These are phyloP conservation scores for Lutjanus argentimaculatus DNA, from an alignment of 2,797 vertebrate genomes.

Conservation along the genomic window DNA sequence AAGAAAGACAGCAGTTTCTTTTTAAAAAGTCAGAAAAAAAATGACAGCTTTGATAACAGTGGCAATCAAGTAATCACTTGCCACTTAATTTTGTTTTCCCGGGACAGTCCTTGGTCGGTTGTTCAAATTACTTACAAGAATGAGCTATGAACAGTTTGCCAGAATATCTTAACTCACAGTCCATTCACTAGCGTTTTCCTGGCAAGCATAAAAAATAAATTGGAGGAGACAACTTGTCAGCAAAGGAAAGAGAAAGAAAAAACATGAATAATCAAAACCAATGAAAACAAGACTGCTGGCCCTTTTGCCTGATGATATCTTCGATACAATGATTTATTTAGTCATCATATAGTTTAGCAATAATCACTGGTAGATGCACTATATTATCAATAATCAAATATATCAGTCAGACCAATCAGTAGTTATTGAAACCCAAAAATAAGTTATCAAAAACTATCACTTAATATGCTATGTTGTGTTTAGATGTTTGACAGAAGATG, in stretches of 20 bases:
- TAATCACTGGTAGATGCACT: not conserved
- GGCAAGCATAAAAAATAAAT: no score
- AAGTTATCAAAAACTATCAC: slow-evolving; percentile 32
- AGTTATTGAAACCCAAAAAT: not conserved
- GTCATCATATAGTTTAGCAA: not conserved
- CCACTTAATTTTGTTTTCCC: no score
- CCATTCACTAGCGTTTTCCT: no score
- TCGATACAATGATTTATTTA: not conserved
- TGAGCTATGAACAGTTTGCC: not conserved
- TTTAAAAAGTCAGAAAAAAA: not conserved
- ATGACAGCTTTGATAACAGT: not conserved
- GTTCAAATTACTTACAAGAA: not conserved
- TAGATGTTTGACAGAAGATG: not conserved
- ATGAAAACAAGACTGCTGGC: no score
- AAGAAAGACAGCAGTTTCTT: not conserved
- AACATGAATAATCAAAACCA: no score
- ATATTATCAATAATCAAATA: not conserved
- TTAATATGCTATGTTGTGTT: not conserved
- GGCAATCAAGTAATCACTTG: not conserved
- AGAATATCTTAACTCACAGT: no score
- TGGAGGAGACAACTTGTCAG: no score
- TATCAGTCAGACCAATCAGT: slow-evolving; percentile 13
- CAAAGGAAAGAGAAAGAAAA: no score
- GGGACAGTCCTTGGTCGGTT: not conserved
- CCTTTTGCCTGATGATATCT: not conserved